Evolutionary conservation across 1,140 invertebrate genomes (phyloP).

Genomic region (Calycopis cecrops): DNA sequence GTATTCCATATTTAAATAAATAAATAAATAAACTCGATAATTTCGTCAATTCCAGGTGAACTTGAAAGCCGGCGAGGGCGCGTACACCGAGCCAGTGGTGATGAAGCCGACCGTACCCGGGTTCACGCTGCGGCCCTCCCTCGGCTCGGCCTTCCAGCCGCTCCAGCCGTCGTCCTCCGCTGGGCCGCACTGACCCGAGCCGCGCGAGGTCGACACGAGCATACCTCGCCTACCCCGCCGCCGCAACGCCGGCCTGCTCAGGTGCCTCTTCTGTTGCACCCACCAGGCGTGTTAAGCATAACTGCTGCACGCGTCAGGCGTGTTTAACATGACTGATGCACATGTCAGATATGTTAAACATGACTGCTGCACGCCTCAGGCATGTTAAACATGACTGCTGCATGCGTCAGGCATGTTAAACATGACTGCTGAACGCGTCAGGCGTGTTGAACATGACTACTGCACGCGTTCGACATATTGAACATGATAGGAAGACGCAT

Average conservation of each 20-base stretch:
- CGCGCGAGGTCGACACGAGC: slow-evolving; percentile 3
- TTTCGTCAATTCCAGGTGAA: slow-evolving; percentile 66
- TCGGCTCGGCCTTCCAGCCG: slow-evolving; percentile 88
- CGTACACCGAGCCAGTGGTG: slow-evolving; percentile 49
- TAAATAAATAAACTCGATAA: too few species aligned
- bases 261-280: slow-evolving; percentile 4
- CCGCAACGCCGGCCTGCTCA: not conserved
- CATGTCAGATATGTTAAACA: too few species aligned
- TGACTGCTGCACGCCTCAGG: too few species aligned
- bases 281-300: slow-evolving; percentile 1
- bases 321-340: too few species aligned
- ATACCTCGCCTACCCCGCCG: slow-evolving; percentile 1
- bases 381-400: too few species aligned
- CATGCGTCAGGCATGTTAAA: too few species aligned
- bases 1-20: too few species aligned
- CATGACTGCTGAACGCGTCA: too few species aligned
- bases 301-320: too few species aligned
- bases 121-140: slow-evolving; percentile 87
- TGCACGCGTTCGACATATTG: too few species aligned
- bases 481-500: too few species aligned
- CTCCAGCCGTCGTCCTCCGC: slow-evolving; percentile 76
- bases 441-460: too few species aligned
- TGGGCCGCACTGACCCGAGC: slow-evolving; percentile 58
- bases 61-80: slow-evolving; percentile 75
- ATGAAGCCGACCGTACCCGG: slow-evolving; percentile 78